Percentiles rank a stretch among this genome's conserved stretches.
Conservation (phyloP, 2,113 vertebrate species). For the Silurus meridionalis region DNA sequence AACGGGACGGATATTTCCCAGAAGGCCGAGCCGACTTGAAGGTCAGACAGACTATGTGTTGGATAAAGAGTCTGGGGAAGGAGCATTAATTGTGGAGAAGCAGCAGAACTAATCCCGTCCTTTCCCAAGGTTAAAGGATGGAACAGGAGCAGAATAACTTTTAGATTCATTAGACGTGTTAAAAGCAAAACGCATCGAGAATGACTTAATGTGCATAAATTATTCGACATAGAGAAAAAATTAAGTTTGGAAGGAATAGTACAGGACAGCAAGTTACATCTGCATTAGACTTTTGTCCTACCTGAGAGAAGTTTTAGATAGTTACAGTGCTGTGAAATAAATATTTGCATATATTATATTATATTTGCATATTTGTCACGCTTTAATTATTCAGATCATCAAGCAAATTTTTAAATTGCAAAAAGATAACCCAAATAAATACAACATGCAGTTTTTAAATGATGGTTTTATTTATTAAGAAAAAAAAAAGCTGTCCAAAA, state of each 20-base stretch:
- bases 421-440: too few species aligned
- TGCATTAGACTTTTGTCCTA: too few species aligned
- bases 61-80: conserved; percentile 6
- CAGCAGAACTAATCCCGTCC: not conserved
- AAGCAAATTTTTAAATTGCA: too few species aligned
- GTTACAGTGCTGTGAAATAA: too few species aligned
- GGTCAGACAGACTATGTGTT: conserved; percentile 21
- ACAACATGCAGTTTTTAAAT: too few species aligned
- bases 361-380: too few species aligned
- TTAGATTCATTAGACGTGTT: not conserved
- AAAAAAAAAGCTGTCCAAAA: too few species aligned
- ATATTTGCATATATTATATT: too few species aligned
- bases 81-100: conserved; percentile 37
- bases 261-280: not conserved
- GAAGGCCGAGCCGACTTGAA: conserved; percentile 4
- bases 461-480: too few species aligned
- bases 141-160: not conserved
- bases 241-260: not conserved
- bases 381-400: too few species aligned
- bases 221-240: not conserved
- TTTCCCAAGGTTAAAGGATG: conserved; percentile 24
- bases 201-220: not conserved
- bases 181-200: not conserved
- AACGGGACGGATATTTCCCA: conserved; percentile 8
- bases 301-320: too few species aligned